Percentiles rank a stretch among this genome's conserved stretches.
Conservation (phyloP, 2,113 vertebrate species). For the Pseudorhombus dupliciocellatus region DNA sequence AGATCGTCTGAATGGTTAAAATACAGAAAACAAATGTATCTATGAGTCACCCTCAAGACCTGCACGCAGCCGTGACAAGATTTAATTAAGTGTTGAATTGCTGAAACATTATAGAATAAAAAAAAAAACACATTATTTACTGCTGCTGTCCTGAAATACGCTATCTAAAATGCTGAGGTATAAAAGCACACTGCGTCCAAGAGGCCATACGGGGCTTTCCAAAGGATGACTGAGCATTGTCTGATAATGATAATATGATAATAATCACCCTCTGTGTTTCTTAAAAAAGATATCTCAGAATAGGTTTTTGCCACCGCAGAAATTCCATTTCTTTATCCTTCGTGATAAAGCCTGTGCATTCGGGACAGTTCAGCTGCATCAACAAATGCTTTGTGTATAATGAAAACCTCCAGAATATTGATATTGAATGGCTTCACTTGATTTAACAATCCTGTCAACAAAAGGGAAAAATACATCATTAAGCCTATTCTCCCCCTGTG, state of each 20-base stretch:
- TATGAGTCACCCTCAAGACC: slow-evolving; percentile 1
- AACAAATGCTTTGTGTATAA: slow-evolving; percentile 51
- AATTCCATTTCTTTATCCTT: slow-evolving; percentile 34
- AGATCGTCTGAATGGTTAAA: slow-evolving; percentile 9
- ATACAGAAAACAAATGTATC: slow-evolving; percentile 17
- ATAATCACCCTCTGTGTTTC: slow-evolving; percentile 7
- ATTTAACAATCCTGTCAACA: slow-evolving; percentile 59
- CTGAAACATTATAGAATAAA: slow-evolving; percentile 30
- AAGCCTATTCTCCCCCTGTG: slow-evolving; percentile 33
- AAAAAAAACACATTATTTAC: slow-evolving; percentile 8
- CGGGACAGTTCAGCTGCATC: slow-evolving; percentile 29
- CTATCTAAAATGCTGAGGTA: slow-evolving; percentile 19
- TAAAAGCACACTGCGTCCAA: slow-evolving; percentile 23
- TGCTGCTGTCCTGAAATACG: slow-evolving; percentile 32
- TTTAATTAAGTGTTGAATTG: slow-evolving; percentile 35
- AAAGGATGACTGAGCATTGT: slow-evolving; percentile 40
- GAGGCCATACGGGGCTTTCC: slow-evolving; percentile 15
- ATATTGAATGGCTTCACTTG: slow-evolving; percentile 50
- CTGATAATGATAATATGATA: slow-evolving; percentile 37
- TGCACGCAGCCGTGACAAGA: slow-evolving; percentile 16
- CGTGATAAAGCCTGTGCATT: slow-evolving; percentile 20
- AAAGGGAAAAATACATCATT: slow-evolving; percentile 43
- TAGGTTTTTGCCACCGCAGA: slow-evolving; percentile 22
- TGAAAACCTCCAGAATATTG: slow-evolving; percentile 49
- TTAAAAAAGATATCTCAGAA: not conserved